Base-by-base conservation (phyloP, 2,113 vertebrate genomes). In the Tringa solitaria region DNA sequence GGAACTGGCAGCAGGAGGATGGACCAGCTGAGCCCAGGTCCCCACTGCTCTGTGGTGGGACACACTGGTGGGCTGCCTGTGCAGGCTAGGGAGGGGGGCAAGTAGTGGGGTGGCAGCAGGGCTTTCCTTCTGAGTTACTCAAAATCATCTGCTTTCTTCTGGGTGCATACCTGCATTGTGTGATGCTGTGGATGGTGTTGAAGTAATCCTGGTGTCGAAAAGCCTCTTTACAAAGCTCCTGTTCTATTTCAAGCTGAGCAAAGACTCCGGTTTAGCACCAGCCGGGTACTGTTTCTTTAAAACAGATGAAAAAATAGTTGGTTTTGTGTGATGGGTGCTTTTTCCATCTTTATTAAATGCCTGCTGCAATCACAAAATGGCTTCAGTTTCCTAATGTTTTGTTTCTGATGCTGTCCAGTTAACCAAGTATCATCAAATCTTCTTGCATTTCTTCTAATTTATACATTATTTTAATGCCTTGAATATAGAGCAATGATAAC, bases 361-460 rank as follows among this genome's bases (percentile, higher is more conserved):
- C 73, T 90, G 63, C 78, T 61, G 35, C 61, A 89, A 51, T 89
- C 51, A 76, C 61, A 88, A 90, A 86, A 76, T 89, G 43, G 57
- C 82, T 96, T 93, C 35, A 17, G 50, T 54, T 82, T 84, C 61
- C 14, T 70, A 30, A 61, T 76, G 73, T 87, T 93, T 90, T 93
- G 43, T 67, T 87, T 87, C 82, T 95, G 32, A 28, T 75, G 30
- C 87, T 90, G 83, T 92, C 95, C 91, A 45, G 54, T 93, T 97
- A 96, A 96, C 96, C 83, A 92, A 94, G 85, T 92, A 41, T 60
- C 4, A 3, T 95, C 65, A 84, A 83, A 87, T 81, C 87, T 88
- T 43, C 78, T 88, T 94, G 54, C 45, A 8, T 82, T 91, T 94
- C 83, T 91, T 67, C 82, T 95, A 75, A 96, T 96, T 90, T 94